phyloP scores from a whole-genome alignment of 2,113 vertebrate species.

The Pantherophis guttatus region DNA sequence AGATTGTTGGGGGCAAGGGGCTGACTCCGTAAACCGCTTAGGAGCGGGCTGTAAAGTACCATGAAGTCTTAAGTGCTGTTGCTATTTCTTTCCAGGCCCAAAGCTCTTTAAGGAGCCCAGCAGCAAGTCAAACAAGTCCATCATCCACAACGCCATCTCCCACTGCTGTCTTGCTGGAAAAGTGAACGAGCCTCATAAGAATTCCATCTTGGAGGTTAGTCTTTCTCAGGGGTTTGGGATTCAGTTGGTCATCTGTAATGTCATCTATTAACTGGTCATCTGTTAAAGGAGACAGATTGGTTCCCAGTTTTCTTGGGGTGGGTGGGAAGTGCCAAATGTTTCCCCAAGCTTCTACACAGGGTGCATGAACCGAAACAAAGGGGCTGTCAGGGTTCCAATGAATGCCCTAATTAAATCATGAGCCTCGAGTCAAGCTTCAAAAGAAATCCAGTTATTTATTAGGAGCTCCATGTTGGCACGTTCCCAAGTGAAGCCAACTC shows the following conservation, averaged over 20 bases:
- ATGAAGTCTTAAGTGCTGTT: no score
- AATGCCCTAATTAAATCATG: no score
- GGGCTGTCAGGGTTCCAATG: no score
- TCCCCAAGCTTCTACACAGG: neutral
- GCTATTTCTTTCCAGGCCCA: constrained; percentile 73
- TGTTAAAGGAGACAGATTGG: neutral
- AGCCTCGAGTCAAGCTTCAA: no score
- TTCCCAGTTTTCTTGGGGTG: neutral
- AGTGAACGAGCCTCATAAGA: constrained; percentile 92
- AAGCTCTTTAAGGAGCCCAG: constrained; percentile 95
- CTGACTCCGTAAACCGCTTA: no score
- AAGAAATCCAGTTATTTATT: no score
- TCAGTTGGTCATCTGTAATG: neutral
- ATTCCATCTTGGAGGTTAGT: constrained; percentile 85
- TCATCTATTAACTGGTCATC: neutral
- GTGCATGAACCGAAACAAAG: neutral
- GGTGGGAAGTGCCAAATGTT: neutral
- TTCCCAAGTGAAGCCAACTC: no score
- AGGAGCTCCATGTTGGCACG: no score
- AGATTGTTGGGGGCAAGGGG: no score
- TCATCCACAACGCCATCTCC: constrained; percentile 92
- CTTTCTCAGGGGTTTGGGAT: neutral
- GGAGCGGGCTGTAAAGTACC: no score
- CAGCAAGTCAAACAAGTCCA: constrained; percentile 93
- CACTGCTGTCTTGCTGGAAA: constrained; percentile 96